Conservation (phyloP, 2,113 vertebrate genomes). For the Arvicanthis niloticus region DNA sequence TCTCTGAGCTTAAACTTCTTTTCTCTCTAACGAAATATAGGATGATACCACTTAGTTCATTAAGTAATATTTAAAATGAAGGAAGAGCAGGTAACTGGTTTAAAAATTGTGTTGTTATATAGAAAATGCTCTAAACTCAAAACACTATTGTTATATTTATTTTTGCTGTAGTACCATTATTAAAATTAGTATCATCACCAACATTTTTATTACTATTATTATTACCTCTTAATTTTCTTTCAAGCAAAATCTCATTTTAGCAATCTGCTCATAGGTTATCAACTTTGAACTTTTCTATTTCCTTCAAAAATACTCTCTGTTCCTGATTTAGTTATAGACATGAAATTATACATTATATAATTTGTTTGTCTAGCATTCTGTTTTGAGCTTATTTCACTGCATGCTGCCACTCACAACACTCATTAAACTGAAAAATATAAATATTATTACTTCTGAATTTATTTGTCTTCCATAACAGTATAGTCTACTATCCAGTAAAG, state of each 20-base stretch:
- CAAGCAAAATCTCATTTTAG: constrained; percentile 27
- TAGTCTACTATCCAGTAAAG: not conserved
- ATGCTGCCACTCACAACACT: not conserved
- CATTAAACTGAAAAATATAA: constrained; percentile 20
- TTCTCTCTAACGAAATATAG: not conserved
- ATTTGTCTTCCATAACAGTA: not conserved
- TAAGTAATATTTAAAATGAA: not conserved
- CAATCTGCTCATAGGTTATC: not conserved
- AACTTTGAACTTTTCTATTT: not conserved
- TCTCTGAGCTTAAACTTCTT: not conserved
- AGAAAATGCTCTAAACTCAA: not conserved
- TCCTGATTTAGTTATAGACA: not conserved
- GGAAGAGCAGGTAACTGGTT: not conserved
- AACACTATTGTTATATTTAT: not conserved
- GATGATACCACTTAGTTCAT: not conserved
- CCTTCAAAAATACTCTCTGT: constrained; percentile 6
- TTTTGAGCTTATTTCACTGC: constrained; percentile 10
- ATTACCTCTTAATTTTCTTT: not conserved
- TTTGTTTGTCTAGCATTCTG: not conserved
- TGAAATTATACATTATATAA: not conserved
- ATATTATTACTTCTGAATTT: not conserved
- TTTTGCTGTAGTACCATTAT: constrained; percentile 38
- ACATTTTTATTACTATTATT: not conserved
- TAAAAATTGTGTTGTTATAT: not conserved
- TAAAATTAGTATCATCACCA: not conserved